A percentile compares a stretch with the other conserved stretches of the same genome.
Evolutionary conservation across 2,888 invertebrate species (phyloP).

Genomic region (Lamellibrachia satsuma): DNA sequence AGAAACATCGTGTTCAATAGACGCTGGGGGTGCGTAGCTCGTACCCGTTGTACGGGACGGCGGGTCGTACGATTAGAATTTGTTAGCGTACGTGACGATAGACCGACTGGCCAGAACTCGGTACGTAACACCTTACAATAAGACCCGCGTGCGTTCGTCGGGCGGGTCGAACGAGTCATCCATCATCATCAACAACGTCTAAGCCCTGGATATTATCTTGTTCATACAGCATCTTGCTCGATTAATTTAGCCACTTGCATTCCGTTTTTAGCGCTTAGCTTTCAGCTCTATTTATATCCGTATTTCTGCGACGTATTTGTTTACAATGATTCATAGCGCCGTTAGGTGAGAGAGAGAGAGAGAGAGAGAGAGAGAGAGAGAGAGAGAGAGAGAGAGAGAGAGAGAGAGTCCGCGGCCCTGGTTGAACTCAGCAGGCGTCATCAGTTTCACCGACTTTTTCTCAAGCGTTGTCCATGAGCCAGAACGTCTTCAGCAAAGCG

Average conservation of each 20-base stretch:
- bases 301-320: not conserved
- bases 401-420: not conserved
- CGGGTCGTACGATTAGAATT: too few species aligned
- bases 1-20: too few species aligned
- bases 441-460: not conserved
- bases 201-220: not conserved
- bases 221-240: not conserved
- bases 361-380: not conserved
- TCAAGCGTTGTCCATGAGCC: not conserved
- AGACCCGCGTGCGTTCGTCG: not conserved
- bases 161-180: not conserved
- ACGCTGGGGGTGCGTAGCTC: too few species aligned
- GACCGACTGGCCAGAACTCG: not conserved
- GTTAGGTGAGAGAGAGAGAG: not conserved
- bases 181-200: not conserved
- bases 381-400: not conserved
- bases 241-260: slow-evolving; percentile 6
- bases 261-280: not conserved
- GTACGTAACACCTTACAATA: not conserved
- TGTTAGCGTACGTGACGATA: not conserved
- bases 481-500: not conserved
- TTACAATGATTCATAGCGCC: not conserved
- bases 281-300: not conserved
- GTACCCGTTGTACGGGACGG: too few species aligned
- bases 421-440: not conserved